Evolutionary conservation across 2,113 vertebrate genomes (phyloP).

Genomic region (Lampris incognitus): DNA sequence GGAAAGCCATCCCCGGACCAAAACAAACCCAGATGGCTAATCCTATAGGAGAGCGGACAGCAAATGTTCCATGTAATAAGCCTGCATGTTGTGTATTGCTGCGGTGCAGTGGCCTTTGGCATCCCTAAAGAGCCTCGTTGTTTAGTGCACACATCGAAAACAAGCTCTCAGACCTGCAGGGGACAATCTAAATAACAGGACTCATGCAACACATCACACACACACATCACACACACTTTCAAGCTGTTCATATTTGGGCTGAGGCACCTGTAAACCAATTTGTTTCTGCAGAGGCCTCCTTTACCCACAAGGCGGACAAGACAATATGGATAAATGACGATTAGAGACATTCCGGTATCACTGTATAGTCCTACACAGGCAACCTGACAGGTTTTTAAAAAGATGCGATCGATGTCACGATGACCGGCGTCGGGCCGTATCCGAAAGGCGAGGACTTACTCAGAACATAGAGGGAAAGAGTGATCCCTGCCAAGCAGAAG

Average conservation of each 20-base stretch:
- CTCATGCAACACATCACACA: background rate
- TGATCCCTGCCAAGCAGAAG: constrained; percentile 96
- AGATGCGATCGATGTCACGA: background rate
- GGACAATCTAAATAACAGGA: background rate
- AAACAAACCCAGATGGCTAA: constrained; percentile 28
- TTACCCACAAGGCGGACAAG: background rate
- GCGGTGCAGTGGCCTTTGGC: background rate
- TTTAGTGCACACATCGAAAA: background rate
- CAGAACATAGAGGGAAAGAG: constrained; percentile 91
- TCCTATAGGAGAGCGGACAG: background rate
- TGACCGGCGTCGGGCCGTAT: background rate
- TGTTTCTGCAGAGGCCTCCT: background rate
- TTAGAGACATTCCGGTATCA: background rate
- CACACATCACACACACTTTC: background rate
- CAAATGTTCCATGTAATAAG: background rate
- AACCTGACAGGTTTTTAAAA: background rate
- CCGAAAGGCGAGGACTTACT: constrained; percentile 84
- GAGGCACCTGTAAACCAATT: background rate
- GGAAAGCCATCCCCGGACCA: background rate
- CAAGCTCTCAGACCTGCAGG: background rate
- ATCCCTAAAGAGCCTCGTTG: background rate
- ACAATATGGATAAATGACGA: no score
- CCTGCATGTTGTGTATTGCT: background rate
- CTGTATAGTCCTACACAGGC: background rate
- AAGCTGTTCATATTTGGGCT: background rate